These are phyloP conservation scores for Menura novaehollandiae DNA, from an alignment of 2,113 vertebrate genomes.

Conservation along the genomic window DNA sequence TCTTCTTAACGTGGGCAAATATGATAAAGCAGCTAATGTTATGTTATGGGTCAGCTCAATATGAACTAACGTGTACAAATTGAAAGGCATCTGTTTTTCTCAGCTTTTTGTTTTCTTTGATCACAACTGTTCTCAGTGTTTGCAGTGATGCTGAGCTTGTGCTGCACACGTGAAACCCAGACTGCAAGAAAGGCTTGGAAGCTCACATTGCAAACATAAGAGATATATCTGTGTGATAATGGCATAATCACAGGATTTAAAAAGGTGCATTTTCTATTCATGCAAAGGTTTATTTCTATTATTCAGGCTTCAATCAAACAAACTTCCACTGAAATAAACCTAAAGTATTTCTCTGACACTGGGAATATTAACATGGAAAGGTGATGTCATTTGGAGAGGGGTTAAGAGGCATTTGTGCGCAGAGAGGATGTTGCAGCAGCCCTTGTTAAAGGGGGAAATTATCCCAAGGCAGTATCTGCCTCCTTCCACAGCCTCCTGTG, in stretches of 20 bases:
- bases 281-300: not conserved
- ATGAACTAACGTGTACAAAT: not conserved
- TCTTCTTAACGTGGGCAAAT: not conserved
- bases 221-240: not conserved
- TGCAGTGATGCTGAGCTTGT: not conserved
- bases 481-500: not conserved
- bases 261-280: not conserved
- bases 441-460: not conserved
- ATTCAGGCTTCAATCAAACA: not conserved
- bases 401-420: not conserved
- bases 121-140: not conserved
- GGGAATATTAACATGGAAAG: not conserved
- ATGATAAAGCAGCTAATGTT: not conserved
- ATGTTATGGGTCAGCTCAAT: not conserved
- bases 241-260: not conserved
- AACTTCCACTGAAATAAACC: not conserved
- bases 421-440: not conserved
- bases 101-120: not conserved
- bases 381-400: not conserved
- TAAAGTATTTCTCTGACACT: not conserved
- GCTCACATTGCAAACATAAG: fast-evolving
- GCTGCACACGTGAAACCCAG: not conserved
- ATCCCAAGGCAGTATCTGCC: not conserved
- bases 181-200: not conserved
- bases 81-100: not conserved